Base-by-base conservation (phyloP, 2,797 vertebrate species). In the Aphelocoma californica region DNA sequence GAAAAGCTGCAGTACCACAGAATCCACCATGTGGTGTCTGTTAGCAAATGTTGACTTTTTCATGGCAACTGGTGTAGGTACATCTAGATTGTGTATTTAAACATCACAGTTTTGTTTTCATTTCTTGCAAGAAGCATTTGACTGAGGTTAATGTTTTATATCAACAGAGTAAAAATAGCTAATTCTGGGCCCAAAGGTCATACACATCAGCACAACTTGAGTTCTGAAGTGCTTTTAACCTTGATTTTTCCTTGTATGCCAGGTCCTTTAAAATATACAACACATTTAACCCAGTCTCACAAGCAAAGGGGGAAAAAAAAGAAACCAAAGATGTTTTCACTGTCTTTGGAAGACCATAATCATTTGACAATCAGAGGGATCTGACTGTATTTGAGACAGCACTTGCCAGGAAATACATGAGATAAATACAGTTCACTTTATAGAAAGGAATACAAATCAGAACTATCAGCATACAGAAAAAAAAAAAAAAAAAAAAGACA, bases 391-490 rank as follows among this genome's bases (percentile, higher is more conserved):
- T 83, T 82, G 66, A 88, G 64, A 69, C 56, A 80, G 56, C 58
- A 86, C 65, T 86, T 95, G 72, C 58, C 95, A 95, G 80, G 82
- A 95, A 78, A 45, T 45, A 45, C 7, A n/a, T 47, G 80, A 47
- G 72, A 93, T 45, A 88, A 95, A 88, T 82, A 73, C 66, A 70
- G 60, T 62, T 91, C 42, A 24, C 28, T 84, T 91, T 60, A 77
- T 47, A 42, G 28, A 38, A 44, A 91, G 73, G 40, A 86, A 73
- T 75, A 97, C 97, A 98, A 98, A 98, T 98, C 98, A 98, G 98
- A 99, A 97, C 98, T 98, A 97, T 96, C 97, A 96, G 97, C 95
- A 83, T 28, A 96, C 71, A 57, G 26, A 2, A 3, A 42, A 42
- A 42, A 42, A 42, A 42, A 40, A 40, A 40, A 58, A n/a, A 45